Evolutionary conservation across 2,797 vertebrate genomes (phyloP), one percentile per base, ranked within the genome.

Genomic region (Leptoclinus maculatus): DNA sequence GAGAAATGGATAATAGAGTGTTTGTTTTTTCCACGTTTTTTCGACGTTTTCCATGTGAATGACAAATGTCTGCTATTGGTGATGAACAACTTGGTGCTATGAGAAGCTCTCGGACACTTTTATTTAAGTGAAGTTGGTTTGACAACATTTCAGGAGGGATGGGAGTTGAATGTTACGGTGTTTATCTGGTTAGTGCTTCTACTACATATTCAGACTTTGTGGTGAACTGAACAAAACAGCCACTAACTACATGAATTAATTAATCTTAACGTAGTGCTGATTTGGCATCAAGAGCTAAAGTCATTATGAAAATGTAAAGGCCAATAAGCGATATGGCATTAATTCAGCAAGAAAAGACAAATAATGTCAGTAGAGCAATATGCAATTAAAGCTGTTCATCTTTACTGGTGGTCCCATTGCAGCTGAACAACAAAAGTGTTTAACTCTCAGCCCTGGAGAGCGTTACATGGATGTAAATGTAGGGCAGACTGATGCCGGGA

Each of bases 381-480:
- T 70, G 74, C 62, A 74, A 14, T n/a, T 36, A 38, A 16, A 62
- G 13, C 1, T 41, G 25, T 73, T 67, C 11, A 34, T 59, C 41
- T 56, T 63, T 27, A 23, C 11, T 0, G 2, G 3, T 39, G 38
- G 11, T 29, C 58, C 29, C 10, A 29, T 5, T 64, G 25, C 10
- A 51, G 49, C 29, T 13, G 53, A 12, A 25, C 29, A 66, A 47
- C 47, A 13, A 23, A n/a, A 1, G 43, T 8, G 4, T 49, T 49
- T n/a, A 67, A 36, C 39, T 49, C 27, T 43, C 11, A 64, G 36
- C 23, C 21, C 8, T 11, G 3, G 9, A 53, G 8, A 34, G 7
- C 14, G 58, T 19, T 7, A 25, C 59, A 25, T 51, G 36, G 16
- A 6, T 4, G 54, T 32, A 43, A 9, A 1, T 58, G 2, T 27